Conservation (phyloP, 2,113 vertebrate genomes). For the Raphicerus campestris region DNA sequence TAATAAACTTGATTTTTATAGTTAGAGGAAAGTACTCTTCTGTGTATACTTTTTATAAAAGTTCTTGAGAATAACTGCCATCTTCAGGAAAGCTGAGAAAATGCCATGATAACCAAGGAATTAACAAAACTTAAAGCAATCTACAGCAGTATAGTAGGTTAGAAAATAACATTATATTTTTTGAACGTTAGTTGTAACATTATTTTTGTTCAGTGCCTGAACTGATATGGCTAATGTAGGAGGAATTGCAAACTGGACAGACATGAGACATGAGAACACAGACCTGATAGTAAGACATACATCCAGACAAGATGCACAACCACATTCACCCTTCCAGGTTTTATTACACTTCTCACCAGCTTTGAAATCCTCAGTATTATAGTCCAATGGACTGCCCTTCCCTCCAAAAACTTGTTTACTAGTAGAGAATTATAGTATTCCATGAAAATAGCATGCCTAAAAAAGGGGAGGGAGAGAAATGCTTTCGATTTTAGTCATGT, state of each 20-base stretch:
- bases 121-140: neutral
- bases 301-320: neutral
- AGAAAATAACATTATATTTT: neutral
- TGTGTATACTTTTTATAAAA: neutral
- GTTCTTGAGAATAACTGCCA: neutral
- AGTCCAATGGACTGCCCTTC: neutral
- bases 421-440: neutral
- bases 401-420: neutral
- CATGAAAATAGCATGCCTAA: neutral
- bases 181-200: neutral
- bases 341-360: neutral
- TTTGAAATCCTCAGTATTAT: neutral
- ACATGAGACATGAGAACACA: neutral
- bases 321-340: neutral
- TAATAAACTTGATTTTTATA: neutral
- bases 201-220: neutral
- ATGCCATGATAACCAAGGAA: neutral
- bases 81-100: conserved; percentile 10
- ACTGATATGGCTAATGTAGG: neutral
- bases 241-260: neutral
- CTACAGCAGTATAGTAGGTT: neutral
- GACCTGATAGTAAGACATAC: neutral
- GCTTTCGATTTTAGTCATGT: neutral
- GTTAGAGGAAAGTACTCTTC: neutral
- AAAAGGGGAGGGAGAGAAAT: neutral